Conservation (phyloP, 2,888 invertebrate species). For the Muscina levida region DNA sequence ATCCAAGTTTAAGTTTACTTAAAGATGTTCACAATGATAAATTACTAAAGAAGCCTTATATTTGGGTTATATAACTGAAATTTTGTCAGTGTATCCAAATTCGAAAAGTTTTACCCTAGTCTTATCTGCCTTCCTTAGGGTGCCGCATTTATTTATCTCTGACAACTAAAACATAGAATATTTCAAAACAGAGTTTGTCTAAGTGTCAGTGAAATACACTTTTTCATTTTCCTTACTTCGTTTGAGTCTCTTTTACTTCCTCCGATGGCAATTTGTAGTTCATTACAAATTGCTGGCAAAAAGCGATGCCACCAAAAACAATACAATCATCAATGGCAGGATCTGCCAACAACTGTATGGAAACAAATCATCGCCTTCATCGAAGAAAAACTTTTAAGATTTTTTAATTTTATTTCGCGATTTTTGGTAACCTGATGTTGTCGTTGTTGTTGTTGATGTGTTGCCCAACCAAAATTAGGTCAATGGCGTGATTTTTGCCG, state of each 20-base stretch:
- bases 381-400: conserved; percentile 29
- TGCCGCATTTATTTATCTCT: no score
- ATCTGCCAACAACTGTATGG: neutral
- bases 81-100: no score
- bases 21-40: no score
- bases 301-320: neutral
- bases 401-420: conserved; percentile 38
- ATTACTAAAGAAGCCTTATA: no score
- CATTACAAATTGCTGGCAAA: conserved; percentile 22
- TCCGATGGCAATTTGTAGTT: conserved; percentile 26
- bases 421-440: conserved; percentile 24
- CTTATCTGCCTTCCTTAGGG: no score
- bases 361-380: conserved; percentile 5
- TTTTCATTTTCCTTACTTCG: conserved; percentile 1
- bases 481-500: conserved; percentile 55
- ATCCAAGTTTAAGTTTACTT: no score
- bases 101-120: no score
- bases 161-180: no score
- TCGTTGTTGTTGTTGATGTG: neutral
- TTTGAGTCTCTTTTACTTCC: conserved; percentile 1
- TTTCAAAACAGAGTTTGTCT: conserved; percentile 8
- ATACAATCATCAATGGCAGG: neutral
- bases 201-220: conserved; percentile 14
- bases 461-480: conserved; percentile 52
- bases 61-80: no score